Evolutionary conservation across 2,797 vertebrate genomes (phyloP).

Genomic region (Brachyrhaphis roseni): DNA sequence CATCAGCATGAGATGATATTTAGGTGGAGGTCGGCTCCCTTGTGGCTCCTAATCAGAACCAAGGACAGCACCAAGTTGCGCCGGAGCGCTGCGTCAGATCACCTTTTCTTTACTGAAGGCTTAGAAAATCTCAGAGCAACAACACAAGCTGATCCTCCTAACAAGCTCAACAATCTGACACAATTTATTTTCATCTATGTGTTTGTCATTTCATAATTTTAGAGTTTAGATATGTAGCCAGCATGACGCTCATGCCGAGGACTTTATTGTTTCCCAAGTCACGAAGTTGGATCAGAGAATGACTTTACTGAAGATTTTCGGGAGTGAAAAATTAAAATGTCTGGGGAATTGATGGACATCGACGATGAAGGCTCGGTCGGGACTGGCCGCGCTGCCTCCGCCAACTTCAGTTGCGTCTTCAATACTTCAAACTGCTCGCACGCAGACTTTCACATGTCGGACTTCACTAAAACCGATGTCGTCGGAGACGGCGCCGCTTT

Average conservation of each 20-base stretch:
- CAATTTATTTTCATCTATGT: background rate
- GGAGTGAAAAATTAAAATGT: conserved; percentile 64
- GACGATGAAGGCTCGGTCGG: conserved; percentile 52
- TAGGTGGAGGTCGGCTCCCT: too few species aligned
- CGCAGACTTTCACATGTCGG: conserved; percentile 36
- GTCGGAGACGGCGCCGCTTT: conserved; percentile 78
- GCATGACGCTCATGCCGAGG: background rate
- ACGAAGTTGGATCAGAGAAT: conserved; percentile 6
- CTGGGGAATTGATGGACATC: conserved; percentile 52
- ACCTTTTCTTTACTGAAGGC: background rate
- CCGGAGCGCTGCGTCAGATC: conserved; percentile 42
- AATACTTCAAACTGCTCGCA: conserved; percentile 71
- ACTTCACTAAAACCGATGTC: conserved; percentile 42
- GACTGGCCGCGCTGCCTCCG: conserved; percentile 40
- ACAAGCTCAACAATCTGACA: conserved; percentile 10
- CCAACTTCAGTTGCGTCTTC: conserved; percentile 62
- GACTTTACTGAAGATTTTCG: conserved; percentile 28
- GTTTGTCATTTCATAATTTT: background rate
- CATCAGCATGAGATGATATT: background rate
- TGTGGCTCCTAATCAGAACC: conserved; percentile 32
- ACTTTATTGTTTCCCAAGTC: background rate
- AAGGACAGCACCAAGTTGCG: conserved; percentile 45
- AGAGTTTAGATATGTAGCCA: background rate
- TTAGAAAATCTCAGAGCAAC: conserved; percentile 20
- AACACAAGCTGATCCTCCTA: background rate